Evolutionary conservation across 2,797 vertebrate genomes (phyloP), one percentile per base, ranked within the genome.

Genomic region (Schizopygopsis malacanthus): DNA sequence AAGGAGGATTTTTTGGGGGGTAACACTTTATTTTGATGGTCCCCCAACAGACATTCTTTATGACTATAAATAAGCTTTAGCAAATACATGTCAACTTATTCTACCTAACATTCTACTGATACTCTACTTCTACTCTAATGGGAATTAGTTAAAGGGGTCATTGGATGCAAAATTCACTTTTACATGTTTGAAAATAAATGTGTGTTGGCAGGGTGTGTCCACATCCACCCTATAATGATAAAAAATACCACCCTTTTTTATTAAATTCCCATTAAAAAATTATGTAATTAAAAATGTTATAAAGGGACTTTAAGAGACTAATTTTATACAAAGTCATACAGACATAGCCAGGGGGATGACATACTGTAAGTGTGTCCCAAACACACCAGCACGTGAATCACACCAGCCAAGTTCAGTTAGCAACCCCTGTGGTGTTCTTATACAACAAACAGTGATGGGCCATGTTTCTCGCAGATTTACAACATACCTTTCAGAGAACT

Each of bases 401-500:
- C 37, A 41, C 76, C 54, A n/a, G 18, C 73, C 47, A 54, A 77
- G 39, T 28, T 79, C 56, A 63, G 45, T 25, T 37, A 71, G 80
- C 7, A 28, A 39, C 6, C 70, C 65, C 12, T 52, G 65, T 25
- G 15, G 25, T 59, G 52, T 16, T n/a, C 33, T 15, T 4, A 61
- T 16, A 87, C 65, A 86, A 69, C 0, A 1, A 69, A 67, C n/a
- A n/a, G 9, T 37, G 15, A 41, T 61, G 20, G 83, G 43, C 45
- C 9, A 43, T 50, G 43, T 67, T 72, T 83, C 9, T 15, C 1
- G 13, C n/a, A 70, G 50, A 80, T 80, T 70, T 85, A 16, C 63
- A 81, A 37, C 63, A 72, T 93, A 98, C 97, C 97, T 97, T 89
- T 94, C 87, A 33, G 95, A 96, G 88, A 95, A 94, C 83, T 89